A percentile compares a stretch with the other conserved stretches of the same genome.
These are phyloP conservation scores for Rhyacophila evoluta DNA, from an alignment of 2,888 invertebrate species.

Conservation along the genomic window DNA sequence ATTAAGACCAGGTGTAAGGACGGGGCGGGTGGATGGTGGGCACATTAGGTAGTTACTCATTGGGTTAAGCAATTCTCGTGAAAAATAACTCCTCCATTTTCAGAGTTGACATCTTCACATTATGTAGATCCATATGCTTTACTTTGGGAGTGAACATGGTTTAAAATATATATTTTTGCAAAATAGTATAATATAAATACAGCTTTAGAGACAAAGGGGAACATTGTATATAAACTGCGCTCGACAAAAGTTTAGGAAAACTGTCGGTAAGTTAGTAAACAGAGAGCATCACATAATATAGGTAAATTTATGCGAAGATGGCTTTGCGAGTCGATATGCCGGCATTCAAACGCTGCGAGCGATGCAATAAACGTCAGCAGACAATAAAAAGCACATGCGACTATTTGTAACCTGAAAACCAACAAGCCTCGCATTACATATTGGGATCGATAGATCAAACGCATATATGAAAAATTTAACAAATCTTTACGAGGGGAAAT, in stretches of 20 bases:
- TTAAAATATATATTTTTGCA: too few relatives aligned
- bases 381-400: constrained; percentile 15
- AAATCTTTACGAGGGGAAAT: too few relatives aligned
- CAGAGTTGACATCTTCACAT: too few relatives aligned
- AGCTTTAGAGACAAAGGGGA: neutral
- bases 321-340: neutral
- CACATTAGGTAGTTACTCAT: too few relatives aligned
- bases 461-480: too few relatives aligned
- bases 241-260: neutral
- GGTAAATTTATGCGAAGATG: neutral
- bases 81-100: too few relatives aligned
- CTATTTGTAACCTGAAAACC: neutral
- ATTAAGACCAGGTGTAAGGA: too few relatives aligned
- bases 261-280: neutral
- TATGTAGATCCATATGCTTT: too few relatives aligned
- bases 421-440: neutral
- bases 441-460: neutral
- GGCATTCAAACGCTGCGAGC: neutral
- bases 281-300: neutral
- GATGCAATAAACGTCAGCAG: constrained; percentile 1
- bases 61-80: too few relatives aligned
- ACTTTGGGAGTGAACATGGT: too few relatives aligned
- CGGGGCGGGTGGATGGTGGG: too few relatives aligned
- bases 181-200: too few relatives aligned
- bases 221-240: neutral